phyloP scores from a whole-genome alignment of 2,888 invertebrate species.

The Tenthredo mesomela region DNA sequence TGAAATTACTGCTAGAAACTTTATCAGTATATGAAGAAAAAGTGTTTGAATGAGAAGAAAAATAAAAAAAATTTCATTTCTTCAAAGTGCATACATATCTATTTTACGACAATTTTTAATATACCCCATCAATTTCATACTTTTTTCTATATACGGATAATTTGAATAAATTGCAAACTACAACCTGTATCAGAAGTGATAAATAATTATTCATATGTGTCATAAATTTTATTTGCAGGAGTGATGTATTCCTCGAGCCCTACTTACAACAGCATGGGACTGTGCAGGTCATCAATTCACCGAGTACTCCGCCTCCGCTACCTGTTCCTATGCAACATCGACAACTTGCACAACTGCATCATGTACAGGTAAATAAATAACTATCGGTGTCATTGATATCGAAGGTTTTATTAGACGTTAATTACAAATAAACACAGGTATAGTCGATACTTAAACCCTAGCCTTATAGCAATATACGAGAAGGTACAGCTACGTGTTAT shows the following conservation, averaged over 20 bases:
- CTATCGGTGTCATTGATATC: constrained; percentile 1
- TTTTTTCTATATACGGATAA: background rate
- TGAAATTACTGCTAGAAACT: background rate
- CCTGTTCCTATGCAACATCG: constrained; percentile 76
- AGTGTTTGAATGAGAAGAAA: background rate
- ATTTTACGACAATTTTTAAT: background rate
- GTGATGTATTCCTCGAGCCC: constrained; percentile 87
- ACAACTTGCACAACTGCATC: constrained; percentile 81
- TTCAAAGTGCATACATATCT: background rate
- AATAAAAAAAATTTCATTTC: background rate
- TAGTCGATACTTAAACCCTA: background rate
- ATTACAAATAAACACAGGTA: constrained; percentile 11
- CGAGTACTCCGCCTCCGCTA: constrained; percentile 75
- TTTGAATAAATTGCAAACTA: background rate
- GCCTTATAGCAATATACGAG: background rate
- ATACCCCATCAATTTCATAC: background rate
- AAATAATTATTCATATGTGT: constrained; percentile 8
- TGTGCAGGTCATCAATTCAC: constrained; percentile 75
- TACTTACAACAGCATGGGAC: constrained; percentile 81
- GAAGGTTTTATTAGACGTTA: constrained; percentile 10
- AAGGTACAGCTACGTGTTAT: background rate
- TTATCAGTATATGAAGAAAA: background rate
- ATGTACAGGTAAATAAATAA: constrained; percentile 71
- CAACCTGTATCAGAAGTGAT: background rate
- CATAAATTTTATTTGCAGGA: constrained; percentile 81